Evolutionary conservation across 1,140 invertebrate species (phyloP).

Genomic region (Drosophila parvula): DNA sequence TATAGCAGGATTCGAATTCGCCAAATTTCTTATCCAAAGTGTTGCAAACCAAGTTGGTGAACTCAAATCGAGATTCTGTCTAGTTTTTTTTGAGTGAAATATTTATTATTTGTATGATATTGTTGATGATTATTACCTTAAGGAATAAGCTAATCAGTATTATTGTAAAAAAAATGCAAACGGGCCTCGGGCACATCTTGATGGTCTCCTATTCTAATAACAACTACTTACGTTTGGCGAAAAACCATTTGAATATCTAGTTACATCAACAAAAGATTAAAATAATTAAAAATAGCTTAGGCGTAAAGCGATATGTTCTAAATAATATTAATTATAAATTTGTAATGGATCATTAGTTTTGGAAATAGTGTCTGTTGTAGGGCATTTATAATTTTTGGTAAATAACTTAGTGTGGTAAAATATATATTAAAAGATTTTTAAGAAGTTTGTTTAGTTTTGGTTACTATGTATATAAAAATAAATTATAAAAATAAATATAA

Average conservation of each 20-base stretch:
- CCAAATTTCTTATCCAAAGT: constrained; percentile 4
- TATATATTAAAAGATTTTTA: neutral
- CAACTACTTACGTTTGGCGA: neutral
- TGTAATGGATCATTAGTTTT: neutral
- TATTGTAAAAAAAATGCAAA: neutral
- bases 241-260: neutral
- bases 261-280: too few species aligned
- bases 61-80: constrained; percentile 6
- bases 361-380: neutral
- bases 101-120: too few species aligned
- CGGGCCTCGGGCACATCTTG: neutral
- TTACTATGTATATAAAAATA: too few species aligned
- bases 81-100: neutral
- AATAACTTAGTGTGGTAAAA: neutral
- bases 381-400: too few species aligned
- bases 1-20: neutral
- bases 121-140: neutral
- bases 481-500: too few species aligned
- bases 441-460: neutral
- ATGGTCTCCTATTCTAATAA: neutral
- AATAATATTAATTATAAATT: neutral
- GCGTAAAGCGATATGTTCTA: neutral
- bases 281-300: constrained; percentile 7
- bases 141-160: neutral
- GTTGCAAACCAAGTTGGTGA: neutral